These are phyloP conservation scores for Solenodon paradoxus DNA, from an alignment of 2,113 vertebrate genomes.

Conservation along the genomic window DNA sequence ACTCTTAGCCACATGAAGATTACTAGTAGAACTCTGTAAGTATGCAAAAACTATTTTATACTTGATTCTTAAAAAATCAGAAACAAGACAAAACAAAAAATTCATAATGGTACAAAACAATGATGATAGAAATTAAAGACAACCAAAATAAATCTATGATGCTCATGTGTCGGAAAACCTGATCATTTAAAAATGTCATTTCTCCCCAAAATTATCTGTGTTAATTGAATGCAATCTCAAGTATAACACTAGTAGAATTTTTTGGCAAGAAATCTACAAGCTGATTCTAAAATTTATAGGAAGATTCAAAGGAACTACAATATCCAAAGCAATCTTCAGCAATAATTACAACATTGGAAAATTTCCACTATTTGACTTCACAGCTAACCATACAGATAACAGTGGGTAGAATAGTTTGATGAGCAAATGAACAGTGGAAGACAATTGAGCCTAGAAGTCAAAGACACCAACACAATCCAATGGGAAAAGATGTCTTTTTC, in stretches of 20 bases:
- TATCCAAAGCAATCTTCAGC: not conserved
- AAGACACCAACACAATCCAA: not conserved
- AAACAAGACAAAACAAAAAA: not conserved
- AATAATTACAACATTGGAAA: not conserved
- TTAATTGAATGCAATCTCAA: not conserved
- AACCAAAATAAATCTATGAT: not conserved
- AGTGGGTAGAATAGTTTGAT: not conserved
- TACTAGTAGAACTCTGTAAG: not conserved
- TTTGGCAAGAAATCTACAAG: not conserved
- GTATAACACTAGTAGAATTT: not conserved
- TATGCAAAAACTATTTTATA: not conserved
- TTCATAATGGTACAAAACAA: not conserved
- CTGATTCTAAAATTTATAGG: not conserved
- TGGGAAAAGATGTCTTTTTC: not conserved
- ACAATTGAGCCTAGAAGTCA: not conserved
- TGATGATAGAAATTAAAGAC: not conserved
- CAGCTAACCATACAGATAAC: not conserved
- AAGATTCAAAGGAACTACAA: not conserved
- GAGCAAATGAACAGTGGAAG: not conserved
- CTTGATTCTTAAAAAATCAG: not conserved
- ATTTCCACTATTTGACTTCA: not conserved
- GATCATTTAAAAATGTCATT: not conserved
- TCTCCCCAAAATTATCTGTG: not conserved
- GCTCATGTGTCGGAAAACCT: not conserved
- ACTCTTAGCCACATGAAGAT: not conserved